Conservation (phyloP, 2,797 vertebrate genomes). For the Valencia hispanica region DNA sequence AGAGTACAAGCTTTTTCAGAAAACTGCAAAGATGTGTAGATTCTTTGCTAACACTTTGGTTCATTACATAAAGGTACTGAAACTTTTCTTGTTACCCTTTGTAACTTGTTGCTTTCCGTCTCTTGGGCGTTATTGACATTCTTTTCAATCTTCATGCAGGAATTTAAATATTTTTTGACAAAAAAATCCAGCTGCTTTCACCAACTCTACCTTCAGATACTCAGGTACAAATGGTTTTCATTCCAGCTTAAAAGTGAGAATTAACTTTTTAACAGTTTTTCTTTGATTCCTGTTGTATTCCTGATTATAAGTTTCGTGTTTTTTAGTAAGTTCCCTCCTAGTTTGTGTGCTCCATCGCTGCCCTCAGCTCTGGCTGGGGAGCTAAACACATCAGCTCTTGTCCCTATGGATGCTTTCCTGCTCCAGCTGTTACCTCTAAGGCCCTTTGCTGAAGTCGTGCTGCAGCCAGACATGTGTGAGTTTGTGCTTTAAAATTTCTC, state of each 20-base stretch:
- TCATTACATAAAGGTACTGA: constrained; percentile 92
- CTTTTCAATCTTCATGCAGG: constrained; percentile 71
- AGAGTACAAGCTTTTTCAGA: constrained; percentile 90
- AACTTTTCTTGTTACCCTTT: background rate
- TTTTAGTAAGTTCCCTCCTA: constrained; percentile 90
- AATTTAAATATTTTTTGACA: constrained; percentile 88
- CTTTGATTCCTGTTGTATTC: background rate
- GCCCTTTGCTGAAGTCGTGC: constrained; percentile 85
- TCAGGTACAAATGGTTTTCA: constrained; percentile 80
- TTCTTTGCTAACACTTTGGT: constrained; percentile 96
- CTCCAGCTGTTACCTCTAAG: constrained; percentile 83
- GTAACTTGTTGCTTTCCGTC: background rate
- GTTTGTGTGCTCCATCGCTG: constrained; percentile 80
- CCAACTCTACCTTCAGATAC: constrained; percentile 88
- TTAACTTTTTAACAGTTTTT: background rate
- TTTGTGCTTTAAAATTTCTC: constrained; percentile 9
- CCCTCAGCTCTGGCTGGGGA: constrained; percentile 81
- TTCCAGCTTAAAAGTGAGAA: constrained; percentile 3
- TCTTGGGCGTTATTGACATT: background rate
- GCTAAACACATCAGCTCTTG: constrained; percentile 82
- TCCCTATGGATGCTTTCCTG: constrained; percentile 87
- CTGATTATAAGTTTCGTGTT: constrained; percentile 15
- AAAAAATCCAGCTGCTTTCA: constrained; percentile 84
- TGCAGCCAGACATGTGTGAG: constrained; percentile 82
- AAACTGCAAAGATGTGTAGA: constrained; percentile 91